phyloP scores from a whole-genome alignment of 2,888 invertebrate species.

The Terebella lapidaria region DNA sequence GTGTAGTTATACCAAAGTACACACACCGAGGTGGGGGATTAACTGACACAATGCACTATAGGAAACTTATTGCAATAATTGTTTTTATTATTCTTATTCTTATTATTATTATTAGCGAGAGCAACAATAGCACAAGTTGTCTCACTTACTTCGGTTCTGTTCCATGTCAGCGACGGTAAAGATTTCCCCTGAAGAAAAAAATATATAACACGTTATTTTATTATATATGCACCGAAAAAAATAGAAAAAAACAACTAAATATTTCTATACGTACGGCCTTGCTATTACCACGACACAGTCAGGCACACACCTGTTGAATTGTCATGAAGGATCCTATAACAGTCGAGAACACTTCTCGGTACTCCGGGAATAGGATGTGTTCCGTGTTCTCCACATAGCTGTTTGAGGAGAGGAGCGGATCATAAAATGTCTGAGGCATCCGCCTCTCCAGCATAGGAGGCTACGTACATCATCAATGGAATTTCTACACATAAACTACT shows the following conservation, averaged over 20 bases:
- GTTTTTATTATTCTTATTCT: neutral
- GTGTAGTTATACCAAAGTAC: neutral
- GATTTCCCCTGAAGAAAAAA: neutral
- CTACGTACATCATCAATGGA: no score
- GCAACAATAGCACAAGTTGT: no score
- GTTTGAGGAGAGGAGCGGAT: no score
- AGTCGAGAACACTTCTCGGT: conserved; percentile 3
- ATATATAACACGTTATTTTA: neutral
- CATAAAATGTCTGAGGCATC: no score
- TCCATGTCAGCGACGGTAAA: neutral
- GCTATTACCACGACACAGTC: no score
- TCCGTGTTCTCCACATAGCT: conserved; percentile 5
- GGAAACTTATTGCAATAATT: neutral
- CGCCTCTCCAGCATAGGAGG: no score
- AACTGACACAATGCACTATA: neutral
- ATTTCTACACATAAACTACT: no score
- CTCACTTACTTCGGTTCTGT: neutral
- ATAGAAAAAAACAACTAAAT: neutral
- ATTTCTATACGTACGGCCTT: no score
- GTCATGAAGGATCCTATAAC: neutral
- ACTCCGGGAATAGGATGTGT: conserved; percentile 9
- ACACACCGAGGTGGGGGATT: neutral
- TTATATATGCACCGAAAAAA: neutral
- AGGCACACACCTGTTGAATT: neutral
- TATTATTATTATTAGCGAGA: neutral